A percentile compares a stretch with the other conserved stretches of the same genome.
Evolutionary conservation across 2,888 invertebrate genomes (phyloP).

Genomic region (Bellardia bayeri): DNA sequence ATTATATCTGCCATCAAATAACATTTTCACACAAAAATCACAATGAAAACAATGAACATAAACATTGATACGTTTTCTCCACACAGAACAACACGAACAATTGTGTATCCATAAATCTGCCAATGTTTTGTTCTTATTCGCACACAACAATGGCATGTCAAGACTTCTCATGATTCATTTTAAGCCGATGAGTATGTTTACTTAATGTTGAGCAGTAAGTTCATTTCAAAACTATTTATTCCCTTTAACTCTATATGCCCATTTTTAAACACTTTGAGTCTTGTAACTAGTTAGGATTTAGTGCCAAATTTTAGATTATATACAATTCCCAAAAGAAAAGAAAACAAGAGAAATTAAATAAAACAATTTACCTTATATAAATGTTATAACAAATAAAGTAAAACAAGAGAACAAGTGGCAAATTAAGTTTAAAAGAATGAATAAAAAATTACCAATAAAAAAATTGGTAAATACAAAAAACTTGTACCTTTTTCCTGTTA

Average conservation of each 20-base stretch:
- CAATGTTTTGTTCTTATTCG: too few species aligned
- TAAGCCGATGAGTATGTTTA: not conserved
- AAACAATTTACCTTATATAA: constrained; percentile 66
- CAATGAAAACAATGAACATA: too few species aligned
- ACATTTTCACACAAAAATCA: too few species aligned
- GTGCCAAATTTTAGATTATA: constrained; percentile 72
- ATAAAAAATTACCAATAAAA: constrained; percentile 68
- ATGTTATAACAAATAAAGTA: constrained; percentile 58
- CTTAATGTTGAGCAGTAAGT: too few species aligned
- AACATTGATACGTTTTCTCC: too few species aligned
- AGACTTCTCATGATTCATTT: not conserved
- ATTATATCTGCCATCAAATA: too few species aligned
- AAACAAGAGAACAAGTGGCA: constrained; percentile 57
- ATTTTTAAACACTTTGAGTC: constrained; percentile 32
- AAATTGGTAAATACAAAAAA: constrained; percentile 61
- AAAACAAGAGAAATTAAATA: constrained; percentile 59
- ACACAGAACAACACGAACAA: too few species aligned
- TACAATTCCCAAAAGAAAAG: constrained; percentile 40
- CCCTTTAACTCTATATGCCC: constrained; percentile 20
- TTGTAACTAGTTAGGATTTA: constrained; percentile 69
- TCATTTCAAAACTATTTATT: not conserved
- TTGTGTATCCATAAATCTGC: too few species aligned
- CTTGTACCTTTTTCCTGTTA: constrained; percentile 72
- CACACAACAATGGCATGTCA: too few species aligned
- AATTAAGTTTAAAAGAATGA: constrained; percentile 65